phyloP scores from a whole-genome alignment of 2,113 vertebrate genomes.

The Spermophilus dauricus region DNA sequence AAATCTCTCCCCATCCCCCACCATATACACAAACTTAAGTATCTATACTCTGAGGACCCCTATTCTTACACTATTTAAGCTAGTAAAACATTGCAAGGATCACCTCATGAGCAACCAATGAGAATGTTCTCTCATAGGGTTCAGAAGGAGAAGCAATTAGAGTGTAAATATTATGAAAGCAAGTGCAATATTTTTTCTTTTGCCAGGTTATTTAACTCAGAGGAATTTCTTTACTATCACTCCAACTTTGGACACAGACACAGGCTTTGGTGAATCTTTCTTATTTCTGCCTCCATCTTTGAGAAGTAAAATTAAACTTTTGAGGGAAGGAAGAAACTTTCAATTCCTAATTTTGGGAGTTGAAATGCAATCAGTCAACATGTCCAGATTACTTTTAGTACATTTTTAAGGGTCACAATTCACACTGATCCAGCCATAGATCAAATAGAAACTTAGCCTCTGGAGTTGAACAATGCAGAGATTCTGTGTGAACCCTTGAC shows the following conservation, averaged over 20 bases:
- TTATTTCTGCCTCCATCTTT: background rate
- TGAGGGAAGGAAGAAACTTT: background rate
- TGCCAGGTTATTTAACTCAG: background rate
- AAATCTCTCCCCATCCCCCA: too few species aligned
- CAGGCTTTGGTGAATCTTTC: background rate
- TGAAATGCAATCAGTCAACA: background rate
- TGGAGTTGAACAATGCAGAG: too few species aligned
- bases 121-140: background rate
- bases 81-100: background rate
- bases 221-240: background rate
- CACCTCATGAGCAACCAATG: background rate
- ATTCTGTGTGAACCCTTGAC: background rate
- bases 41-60: background rate
- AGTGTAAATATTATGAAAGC: background rate
- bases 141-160: background rate
- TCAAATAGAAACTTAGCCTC: background rate
- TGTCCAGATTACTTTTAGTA: background rate
- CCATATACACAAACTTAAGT: background rate
- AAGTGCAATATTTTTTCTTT: background rate
- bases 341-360: background rate
- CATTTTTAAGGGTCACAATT: background rate
- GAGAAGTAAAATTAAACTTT: background rate
- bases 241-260: background rate
- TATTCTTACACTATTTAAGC: background rate
- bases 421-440: background rate